Evolutionary conservation across 1,140 invertebrate species (phyloP), one percentile per base, ranked within the genome.

Genomic region (Manduca sexta): DNA sequence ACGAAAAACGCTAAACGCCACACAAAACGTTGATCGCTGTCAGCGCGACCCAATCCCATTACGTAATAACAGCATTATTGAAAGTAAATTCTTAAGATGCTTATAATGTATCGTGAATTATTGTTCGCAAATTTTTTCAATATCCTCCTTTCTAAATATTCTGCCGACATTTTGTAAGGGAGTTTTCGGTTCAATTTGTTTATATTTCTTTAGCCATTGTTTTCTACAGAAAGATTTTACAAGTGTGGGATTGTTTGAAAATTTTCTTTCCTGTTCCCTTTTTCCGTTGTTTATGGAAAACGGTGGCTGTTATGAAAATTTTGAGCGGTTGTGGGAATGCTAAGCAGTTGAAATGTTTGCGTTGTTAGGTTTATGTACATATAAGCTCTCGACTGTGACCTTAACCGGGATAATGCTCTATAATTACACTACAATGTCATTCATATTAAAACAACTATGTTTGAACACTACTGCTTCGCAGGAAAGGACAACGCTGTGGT

Each of bases 71-170:
- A 17, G 38, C 17, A 40, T 40, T 51, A 40, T 51, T 45, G 42
- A 45, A 52, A 52, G 37, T 17, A 45, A 52, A 46, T 52, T 52
- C 40, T 41, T 47, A 43, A 52, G 51, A 42, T 47, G 33, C 39
- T 47, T 52, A 47, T 52, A 47, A 52, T 38, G 51, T 52, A 52
- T 52, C 34, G 51, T 10, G 40, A 52, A 47, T 52, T 52, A 47
- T 52, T 52, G 48, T 50, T 47, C 38, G 13, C 15, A 33, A 43
- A 43, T 52, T 52, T 50, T 29, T 29, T 34, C 42, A 11, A 18
- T 38, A 30, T 41, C 35, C 34, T 38, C 34, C 35, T 44, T 34
- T 33, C 38, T 50, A 35, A 33, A 50, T 38, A 30, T 34, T 43
- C 48, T 44, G 41, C 18, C 38, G 14, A 18, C 16, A 40, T 40